A percentile compares a stretch with the other conserved stretches of the same genome.
Conservation (phyloP, 1,140 invertebrate species). For the Frieseomelitta varia region DNA sequence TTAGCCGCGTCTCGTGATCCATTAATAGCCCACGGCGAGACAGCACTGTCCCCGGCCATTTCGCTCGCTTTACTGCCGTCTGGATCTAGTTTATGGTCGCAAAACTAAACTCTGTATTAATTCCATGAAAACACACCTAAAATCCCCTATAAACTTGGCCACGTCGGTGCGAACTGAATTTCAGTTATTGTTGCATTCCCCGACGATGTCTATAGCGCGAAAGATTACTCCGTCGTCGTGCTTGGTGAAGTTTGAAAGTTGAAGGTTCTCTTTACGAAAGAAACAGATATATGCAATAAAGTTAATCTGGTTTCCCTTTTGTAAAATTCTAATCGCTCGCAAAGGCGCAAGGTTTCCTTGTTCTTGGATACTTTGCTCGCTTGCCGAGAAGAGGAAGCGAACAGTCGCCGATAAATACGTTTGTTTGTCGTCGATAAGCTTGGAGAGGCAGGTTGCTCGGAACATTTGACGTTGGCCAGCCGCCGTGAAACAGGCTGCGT, state of each 20-base stretch:
- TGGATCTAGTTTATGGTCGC: slow-evolving; percentile 76
- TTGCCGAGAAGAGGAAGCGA: too few species aligned
- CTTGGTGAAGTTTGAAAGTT: background rate
- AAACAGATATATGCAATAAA: background rate
- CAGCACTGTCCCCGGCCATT: slow-evolving; percentile 72
- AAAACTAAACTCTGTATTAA: slow-evolving; percentile 78
- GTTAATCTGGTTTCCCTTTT: background rate
- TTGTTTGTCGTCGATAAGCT: slow-evolving; percentile 17
- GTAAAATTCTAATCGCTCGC: too few species aligned
- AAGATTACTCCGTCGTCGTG: background rate
- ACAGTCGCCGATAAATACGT: background rate
- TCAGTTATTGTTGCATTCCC: slow-evolving; percentile 44
- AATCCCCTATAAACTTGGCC: slow-evolving; percentile 66
- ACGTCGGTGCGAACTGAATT: slow-evolving; percentile 52
- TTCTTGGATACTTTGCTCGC: too few species aligned
- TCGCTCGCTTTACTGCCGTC: slow-evolving; percentile 74
- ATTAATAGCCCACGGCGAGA: slow-evolving; percentile 74
- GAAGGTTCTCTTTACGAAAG: background rate
- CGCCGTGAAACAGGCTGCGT: background rate
- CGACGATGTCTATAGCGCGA: background rate
- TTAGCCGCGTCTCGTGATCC: slow-evolving; percentile 72
- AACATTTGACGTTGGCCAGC: slow-evolving; percentile 3
- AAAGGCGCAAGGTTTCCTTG: too few species aligned
- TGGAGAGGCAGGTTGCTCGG: slow-evolving; percentile 25
- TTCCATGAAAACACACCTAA: slow-evolving; percentile 76